Evolutionary conservation across 2,113 vertebrate species (phyloP).

Genomic region (Apodemus speciosus): DNA sequence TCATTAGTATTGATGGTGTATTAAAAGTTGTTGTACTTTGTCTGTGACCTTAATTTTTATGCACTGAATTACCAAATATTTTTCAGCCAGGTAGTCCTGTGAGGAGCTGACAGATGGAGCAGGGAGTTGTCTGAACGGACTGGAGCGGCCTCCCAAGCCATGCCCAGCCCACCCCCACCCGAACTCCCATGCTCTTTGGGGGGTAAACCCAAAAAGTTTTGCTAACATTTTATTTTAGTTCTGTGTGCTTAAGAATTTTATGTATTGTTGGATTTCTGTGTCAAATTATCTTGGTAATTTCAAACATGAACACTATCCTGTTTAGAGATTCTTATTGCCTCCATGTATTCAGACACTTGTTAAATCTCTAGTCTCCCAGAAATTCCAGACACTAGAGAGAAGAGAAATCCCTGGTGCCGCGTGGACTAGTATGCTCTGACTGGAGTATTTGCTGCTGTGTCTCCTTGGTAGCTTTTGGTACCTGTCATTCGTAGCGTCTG

Average conservation of each 20-base stretch:
- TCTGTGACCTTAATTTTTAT: conserved; percentile 88
- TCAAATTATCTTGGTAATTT: conserved; percentile 57
- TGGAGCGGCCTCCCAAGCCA: conserved; percentile 73
- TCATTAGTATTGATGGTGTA: conserved; percentile 87
- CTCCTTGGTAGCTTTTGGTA: conserved; percentile 73
- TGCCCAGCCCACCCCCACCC: conserved; percentile 49
- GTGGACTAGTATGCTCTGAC: conserved; percentile 64
- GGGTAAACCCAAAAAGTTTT: conserved; percentile 78
- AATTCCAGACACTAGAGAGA: conserved; percentile 55
- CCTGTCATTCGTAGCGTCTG: conserved; percentile 37
- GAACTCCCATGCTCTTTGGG: conserved; percentile 58
- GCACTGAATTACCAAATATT: conserved; percentile 88
- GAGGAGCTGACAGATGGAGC: conserved; percentile 79
- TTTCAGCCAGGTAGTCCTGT: conserved; percentile 85
- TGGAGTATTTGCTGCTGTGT: conserved; percentile 70
- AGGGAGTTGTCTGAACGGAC: conserved; percentile 62
- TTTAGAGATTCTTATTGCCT: conserved; percentile 39
- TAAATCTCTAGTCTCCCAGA: conserved; percentile 66
- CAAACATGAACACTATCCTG: conserved; percentile 38
- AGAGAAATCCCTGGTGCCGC: conserved; percentile 62
- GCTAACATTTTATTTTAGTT: conserved; percentile 52
- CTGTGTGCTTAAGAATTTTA: conserved; percentile 16
- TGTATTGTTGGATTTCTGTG: conserved; percentile 33
- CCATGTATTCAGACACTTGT: background rate
- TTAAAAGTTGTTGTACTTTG: conserved; percentile 88